Evolutionary conservation across 2,888 invertebrate species (phyloP), one percentile per base, ranked within the genome.

Genomic region (Strigamia maritima): DNA sequence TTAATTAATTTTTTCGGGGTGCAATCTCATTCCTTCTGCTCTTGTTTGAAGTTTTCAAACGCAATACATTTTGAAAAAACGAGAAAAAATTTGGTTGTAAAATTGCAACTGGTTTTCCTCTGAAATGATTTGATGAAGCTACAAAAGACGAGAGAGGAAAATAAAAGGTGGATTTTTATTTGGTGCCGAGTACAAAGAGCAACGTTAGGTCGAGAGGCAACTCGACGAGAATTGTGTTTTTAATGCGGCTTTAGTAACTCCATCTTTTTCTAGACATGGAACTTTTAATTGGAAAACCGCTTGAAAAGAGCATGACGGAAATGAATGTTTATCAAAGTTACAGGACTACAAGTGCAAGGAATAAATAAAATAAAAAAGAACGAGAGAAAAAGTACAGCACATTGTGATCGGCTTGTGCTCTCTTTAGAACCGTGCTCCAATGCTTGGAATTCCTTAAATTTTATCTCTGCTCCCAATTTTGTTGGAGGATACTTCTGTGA

Each of bases 371-470:
- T 26, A 26, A 70, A 70, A 70, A 70, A 26, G 28, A 16, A 16
- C 2, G 28, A 1, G 3, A 1, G 70, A 28, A 28, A 28, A 28
- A 24, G n/a, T 26, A 26, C 28, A 28, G 70, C 70, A 70, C 16
- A 70, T 16, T 70, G 70, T 70, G 70, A 70, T 70, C 70, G 70
- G 70, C 70, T 70, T 70, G 70, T n/a, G 70, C 70, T 26, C 26
- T 28, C 28, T 28, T 70, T 70, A 70, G 28, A 70, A 70, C 70
- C 70, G 70, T 70, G 26, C 70, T 28, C 70, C 28, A 70, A 70
- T 70, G 26, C 70, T 70, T 70, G 70, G 70, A 28, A 70, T 70
- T 70, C 70, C 70, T 70, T 70, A 70, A 70, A 70, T 70, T 70
- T 70, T 70, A 70, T 70, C 70, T 70, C 70, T 24, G 70, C 70